Conservation (phyloP, 2,888 invertebrate species). For the Melanostoma scalare region DNA sequence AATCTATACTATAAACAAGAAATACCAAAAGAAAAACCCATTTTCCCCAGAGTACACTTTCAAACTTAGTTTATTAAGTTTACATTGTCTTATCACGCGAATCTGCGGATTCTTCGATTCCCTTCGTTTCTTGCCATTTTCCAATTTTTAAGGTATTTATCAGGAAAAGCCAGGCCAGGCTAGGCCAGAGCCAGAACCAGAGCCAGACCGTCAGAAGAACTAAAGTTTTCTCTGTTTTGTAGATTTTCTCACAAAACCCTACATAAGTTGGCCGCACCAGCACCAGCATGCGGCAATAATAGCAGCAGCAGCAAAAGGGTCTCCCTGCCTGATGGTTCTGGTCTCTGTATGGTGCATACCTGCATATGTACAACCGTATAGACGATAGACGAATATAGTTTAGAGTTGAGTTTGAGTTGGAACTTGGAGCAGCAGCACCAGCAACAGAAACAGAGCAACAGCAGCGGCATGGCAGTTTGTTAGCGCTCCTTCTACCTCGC, state of each 20-base stretch:
- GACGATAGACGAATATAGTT: constrained; percentile 1
- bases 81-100: constrained; percentile 72
- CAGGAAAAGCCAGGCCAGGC: constrained; percentile 44
- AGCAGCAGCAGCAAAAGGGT: constrained; percentile 24
- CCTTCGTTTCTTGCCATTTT: constrained; percentile 66
- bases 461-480: constrained; percentile 44
- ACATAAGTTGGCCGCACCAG: constrained; percentile 27
- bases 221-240: constrained; percentile 25
- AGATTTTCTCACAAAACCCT: constrained; percentile 60
- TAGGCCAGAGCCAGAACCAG: too few relatives aligned
- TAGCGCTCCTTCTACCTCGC: constrained; percentile 60
- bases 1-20: background rate
- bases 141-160: constrained; percentile 63
- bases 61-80: constrained; percentile 64
- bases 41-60: constrained; percentile 23
- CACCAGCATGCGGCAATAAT: constrained; percentile 28
- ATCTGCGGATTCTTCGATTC: constrained; percentile 68
- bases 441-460: too few relatives aligned
- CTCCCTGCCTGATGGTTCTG: constrained; percentile 1
- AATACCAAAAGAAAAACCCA: constrained; percentile 30
- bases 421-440: constrained; percentile 21
- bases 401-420: constrained; percentile 13
- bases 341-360: background rate
- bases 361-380: constrained; percentile 3
- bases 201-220: background rate